A percentile compares a stretch with the other conserved stretches of the same genome.
These are phyloP conservation scores for Ophioninae sp. DNA, from an alignment of 2,888 invertebrate genomes.

Conservation along the genomic window DNA sequence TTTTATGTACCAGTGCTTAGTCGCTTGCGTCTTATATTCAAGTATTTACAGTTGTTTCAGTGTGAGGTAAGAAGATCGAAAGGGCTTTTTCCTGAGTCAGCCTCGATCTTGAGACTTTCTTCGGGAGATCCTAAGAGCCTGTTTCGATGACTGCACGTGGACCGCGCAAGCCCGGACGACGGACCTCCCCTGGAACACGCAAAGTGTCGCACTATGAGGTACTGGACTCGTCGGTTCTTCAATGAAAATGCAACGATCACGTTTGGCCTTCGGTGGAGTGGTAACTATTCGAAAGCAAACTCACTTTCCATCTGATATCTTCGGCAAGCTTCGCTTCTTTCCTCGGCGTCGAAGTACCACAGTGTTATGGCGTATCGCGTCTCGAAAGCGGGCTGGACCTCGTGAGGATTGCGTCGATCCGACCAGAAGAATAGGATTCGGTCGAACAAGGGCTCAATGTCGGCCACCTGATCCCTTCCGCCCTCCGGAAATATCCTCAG, in stretches of 20 bases:
- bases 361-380: conserved; percentile 95
- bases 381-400: conserved; percentile 95
- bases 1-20: conserved; percentile 72
- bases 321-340: conserved; percentile 88
- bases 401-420: conserved; percentile 97
- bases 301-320: conserved; percentile 84
- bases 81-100: conserved; percentile 52
- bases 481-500: conserved; percentile 96
- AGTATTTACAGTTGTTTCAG: conserved; percentile 70
- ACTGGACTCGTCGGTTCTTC: conserved; percentile 10
- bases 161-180: conserved; percentile 49
- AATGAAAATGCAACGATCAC: conserved; percentile 15
- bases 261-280: conserved; percentile 18
- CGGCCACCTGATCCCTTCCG: conserved; percentile 90
- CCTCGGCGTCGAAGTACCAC: conserved; percentile 95
- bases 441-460: conserved; percentile 96
- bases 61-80: conserved; percentile 53
- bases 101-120: conserved; percentile 34
- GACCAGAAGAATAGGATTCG: conserved; percentile 99
- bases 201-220: conserved; percentile 46
- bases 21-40: conserved; percentile 35
- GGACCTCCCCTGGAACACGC: conserved; percentile 69
- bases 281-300: conserved; percentile 64
- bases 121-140: conserved; percentile 23
- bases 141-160: conserved; percentile 40